Base-by-base conservation (phyloP, 2,888 invertebrate species). In the Thymelicus sylvestris region DNA sequence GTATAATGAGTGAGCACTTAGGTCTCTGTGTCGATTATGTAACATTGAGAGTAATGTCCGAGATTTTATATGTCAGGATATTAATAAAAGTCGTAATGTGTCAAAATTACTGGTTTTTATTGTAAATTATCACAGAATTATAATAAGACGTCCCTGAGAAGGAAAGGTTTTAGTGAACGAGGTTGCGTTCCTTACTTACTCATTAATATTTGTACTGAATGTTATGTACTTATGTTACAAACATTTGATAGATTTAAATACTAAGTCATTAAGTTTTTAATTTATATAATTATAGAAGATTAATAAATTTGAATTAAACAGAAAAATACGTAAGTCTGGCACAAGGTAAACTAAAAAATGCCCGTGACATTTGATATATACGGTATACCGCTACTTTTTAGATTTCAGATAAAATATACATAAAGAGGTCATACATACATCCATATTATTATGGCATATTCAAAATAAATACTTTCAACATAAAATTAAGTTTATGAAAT, bases 61-160 rank as follows among this genome's bases (percentile, higher is more conserved):
- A 31, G 31, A 38, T 12, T 57, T 57, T 38, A 6, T 57, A 38
- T 38, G 57, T 57, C 57, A 57, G 38, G 57, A 57, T 38, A 13
- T 38, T 31, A 57, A 57, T 57, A 57, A 57, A 57, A 57, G 31
- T 38, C 57, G 38, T 13, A 57, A 57, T 31, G 2, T 57, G 31
- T 38, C 38, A 57, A 31, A 13, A 13, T 38, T 38, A 57, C 61
- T 61, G 39, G 61, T 61, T 61, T 61, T 61, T 44, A 44, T 61
- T 44, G 61, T 15, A 38, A 57, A 64, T 60, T 68, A 68, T 68
- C 68, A 68, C 68, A 68, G 68, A 68, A 57, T 38, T 57, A 57
- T 7, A 41, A 38, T 38, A 24, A 68, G 57, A 47, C n/a, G 63
- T 15, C 39, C 55, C 6, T 55, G n/a, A 31, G 31, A 7, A 44